A percentile compares a stretch with the other conserved stretches of the same genome.
These are phyloP conservation scores for Cercocebus atys DNA, from an alignment of 2,113 vertebrate genomes.

Conservation along the genomic window DNA sequence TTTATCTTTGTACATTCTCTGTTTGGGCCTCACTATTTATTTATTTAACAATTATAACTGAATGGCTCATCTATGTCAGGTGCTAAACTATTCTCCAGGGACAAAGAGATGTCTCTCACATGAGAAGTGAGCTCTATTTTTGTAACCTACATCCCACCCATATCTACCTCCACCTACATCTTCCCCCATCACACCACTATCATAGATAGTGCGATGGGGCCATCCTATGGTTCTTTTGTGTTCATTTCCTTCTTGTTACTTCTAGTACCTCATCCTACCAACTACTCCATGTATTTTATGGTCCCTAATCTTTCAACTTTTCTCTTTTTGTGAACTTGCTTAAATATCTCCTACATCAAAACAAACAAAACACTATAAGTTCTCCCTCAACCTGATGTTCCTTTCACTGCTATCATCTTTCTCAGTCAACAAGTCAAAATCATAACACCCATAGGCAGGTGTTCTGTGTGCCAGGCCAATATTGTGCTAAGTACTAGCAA, in stretches of 20 bases:
- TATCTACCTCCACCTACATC: background rate
- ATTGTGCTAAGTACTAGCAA: background rate
- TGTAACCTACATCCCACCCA: background rate
- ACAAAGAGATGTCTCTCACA: background rate
- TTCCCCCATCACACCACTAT: background rate
- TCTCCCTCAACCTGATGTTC: background rate
- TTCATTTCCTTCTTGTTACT: background rate
- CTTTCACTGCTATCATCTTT: background rate
- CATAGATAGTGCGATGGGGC: background rate
- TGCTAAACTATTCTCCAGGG: slow-evolving; percentile 50
- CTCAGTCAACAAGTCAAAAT: background rate
- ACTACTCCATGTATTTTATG: background rate
- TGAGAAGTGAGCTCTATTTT: slow-evolving; percentile 12
- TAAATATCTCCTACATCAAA: background rate
- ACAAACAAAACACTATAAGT: background rate
- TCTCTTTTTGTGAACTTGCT: slow-evolving; percentile 2
- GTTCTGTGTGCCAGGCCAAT: background rate
- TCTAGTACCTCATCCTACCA: background rate
- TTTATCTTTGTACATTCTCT: background rate
- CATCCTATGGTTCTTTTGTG: background rate
- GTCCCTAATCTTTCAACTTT: background rate
- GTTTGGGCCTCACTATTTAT: background rate
- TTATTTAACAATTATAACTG: slow-evolving; percentile 33
- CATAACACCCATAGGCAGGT: background rate
- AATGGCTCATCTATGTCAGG: slow-evolving; percentile 15